Conservation (phyloP, 2,797 vertebrate species). For the Glossophaga mutica region DNA sequence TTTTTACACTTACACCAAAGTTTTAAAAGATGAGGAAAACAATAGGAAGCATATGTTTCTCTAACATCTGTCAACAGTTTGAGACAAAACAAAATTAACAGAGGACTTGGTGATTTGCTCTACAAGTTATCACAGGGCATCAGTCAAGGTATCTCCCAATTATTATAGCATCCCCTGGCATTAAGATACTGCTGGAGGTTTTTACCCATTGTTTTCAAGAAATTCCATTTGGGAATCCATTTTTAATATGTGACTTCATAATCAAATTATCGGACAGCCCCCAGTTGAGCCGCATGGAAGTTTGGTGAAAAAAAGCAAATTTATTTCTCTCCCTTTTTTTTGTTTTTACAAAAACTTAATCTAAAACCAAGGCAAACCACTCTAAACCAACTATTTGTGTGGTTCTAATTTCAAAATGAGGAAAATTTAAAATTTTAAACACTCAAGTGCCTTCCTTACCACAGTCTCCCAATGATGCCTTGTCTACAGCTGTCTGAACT, state of each 20-base stretch:
- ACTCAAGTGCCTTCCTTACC: background rate
- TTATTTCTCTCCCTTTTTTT: background rate
- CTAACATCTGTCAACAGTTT: slow-evolving; percentile 50
- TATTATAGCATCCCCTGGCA: slow-evolving; percentile 14
- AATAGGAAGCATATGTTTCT: slow-evolving; percentile 50
- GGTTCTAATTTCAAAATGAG: slow-evolving; percentile 35
- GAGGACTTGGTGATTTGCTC: slow-evolving; percentile 40
- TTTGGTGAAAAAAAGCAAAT: background rate
- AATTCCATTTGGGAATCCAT: slow-evolving; percentile 22
- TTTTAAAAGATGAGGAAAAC: slow-evolving; percentile 61
- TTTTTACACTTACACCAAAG: slow-evolving; percentile 46
- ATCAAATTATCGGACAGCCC: background rate
- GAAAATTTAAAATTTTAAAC: background rate
- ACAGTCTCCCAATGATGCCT: background rate
- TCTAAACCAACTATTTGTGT: background rate
- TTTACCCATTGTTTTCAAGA: slow-evolving; percentile 49
- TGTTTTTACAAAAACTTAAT: slow-evolving; percentile 1
- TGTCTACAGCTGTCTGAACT: background rate
- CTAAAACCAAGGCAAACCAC: background rate
- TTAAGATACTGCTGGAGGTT: background rate
- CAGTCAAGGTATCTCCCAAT: slow-evolving; percentile 52
- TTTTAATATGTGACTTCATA: slow-evolving; percentile 2
- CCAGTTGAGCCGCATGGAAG: background rate
- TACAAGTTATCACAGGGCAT: slow-evolving; percentile 47
- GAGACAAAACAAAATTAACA: slow-evolving; percentile 42